Evolutionary conservation across 2,113 vertebrate species (phyloP), one percentile per base, ranked within the genome.

Genomic region (Nicator chloris): DNA sequence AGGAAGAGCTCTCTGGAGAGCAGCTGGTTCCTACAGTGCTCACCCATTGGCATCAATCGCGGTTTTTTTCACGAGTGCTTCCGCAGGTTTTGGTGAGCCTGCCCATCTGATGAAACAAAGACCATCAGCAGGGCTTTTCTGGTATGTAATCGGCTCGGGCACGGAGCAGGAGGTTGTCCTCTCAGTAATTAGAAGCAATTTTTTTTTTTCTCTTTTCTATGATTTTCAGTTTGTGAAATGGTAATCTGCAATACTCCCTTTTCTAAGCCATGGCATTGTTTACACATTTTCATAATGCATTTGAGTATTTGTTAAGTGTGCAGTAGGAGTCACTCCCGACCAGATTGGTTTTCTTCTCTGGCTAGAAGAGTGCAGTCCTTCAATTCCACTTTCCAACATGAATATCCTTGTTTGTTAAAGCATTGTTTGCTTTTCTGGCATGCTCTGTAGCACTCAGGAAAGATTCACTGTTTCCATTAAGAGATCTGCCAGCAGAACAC

Each of bases 361-460:
- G 6, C 49, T 79, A 27, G 23, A 82, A 33, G 17, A 88, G 21
- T 30, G 8, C 69, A 61, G 59, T 64, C n/a, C 53, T 93, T 92
- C 33, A 54, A 5, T 35, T 76, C 30, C 28, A 1, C 37, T 88
- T 93, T 95, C 76, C 68, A 81, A 1, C 17, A 39, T 22, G 13
- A 88, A 54, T 69, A 72, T 78, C 56, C 44, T 53, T 85, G 47
- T 91, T 95, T 84, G 31, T 59, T 83, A 81, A 87, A 88, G 47
- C 47, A 84, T 80, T 92, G 54, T 92, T 95, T 92, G 71, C 39
- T 88, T 90, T 88, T 84, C 81, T 92, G 91, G 47, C 47, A 44
- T 88, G 23, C 24, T 65, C 23, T 50, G 0, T 53, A 47, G 59
- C 17, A 23, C 35, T 78, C 50, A 15, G 79, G 50, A 66, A 78